A percentile compares a stretch with the other conserved stretches of the same genome.
These are phyloP conservation scores for Leucophenga maculata DNA, from an alignment of 2,888 invertebrate genomes.

Conservation along the genomic window DNA sequence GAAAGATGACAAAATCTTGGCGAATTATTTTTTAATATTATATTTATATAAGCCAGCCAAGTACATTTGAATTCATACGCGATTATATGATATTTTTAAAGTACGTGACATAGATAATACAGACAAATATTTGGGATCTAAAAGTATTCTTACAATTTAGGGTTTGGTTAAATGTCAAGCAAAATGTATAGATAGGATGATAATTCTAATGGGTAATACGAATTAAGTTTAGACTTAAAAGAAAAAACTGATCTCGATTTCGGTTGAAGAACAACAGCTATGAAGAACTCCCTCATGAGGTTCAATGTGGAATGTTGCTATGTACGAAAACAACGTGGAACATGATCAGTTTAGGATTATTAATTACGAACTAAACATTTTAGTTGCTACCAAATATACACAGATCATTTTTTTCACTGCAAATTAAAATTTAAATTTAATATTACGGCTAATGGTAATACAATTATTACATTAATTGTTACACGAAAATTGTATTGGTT, in stretches of 20 bases:
- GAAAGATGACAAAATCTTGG: neutral
- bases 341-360: neutral
- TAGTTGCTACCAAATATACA: conserved; percentile 41
- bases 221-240: neutral
- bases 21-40: too few relatives aligned
- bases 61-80: conserved; percentile 2
- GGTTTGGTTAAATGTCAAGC: neutral
- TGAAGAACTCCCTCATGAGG: neutral
- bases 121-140: neutral
- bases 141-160: neutral
- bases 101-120: neutral
- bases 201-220: conserved; percentile 1
- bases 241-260: neutral
- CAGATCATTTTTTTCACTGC: conserved; percentile 30
- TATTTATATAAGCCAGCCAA: too few relatives aligned
- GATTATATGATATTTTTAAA: neutral
- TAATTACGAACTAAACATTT: conserved; percentile 22
- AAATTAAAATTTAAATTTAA: conserved; percentile 24
- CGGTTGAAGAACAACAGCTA: neutral
- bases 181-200: neutral
- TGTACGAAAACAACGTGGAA: neutral
- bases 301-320: conserved; percentile 11
- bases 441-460: neutral
- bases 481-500: neutral
- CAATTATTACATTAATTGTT: neutral